A percentile compares a stretch with the other conserved stretches of the same genome.
These are phyloP conservation scores for Otolemur crassicaudatus DNA, from an alignment of 2,797 vertebrate genomes.

Conservation along the genomic window DNA sequence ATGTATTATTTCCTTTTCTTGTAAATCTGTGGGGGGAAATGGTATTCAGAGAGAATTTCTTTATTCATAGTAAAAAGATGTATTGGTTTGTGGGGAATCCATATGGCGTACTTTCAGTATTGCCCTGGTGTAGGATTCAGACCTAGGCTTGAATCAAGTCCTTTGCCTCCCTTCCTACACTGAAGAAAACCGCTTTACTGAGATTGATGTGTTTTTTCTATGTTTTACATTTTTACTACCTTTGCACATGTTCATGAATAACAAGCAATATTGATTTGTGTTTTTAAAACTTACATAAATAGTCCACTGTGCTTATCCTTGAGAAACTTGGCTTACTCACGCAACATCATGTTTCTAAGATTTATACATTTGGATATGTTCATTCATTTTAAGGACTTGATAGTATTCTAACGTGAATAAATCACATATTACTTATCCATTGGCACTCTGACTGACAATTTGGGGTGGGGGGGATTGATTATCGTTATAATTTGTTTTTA, in stretches of 20 bases:
- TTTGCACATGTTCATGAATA: conserved; percentile 60
- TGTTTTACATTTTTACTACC: conserved; percentile 46
- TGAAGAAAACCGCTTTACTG: conserved; percentile 39
- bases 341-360: conserved; percentile 62
- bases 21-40: neutral
- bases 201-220: conserved; percentile 19
- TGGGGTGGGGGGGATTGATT: neutral
- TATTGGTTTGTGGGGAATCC: conserved; percentile 14
- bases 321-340: conserved; percentile 63
- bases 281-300: conserved; percentile 65
- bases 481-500: conserved; percentile 57
- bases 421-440: conserved; percentile 57
- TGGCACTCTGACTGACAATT: conserved; percentile 18
- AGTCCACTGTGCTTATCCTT: conserved; percentile 33
- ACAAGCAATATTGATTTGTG: conserved; percentile 59
- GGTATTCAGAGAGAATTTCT: conserved; percentile 14
- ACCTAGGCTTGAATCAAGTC: neutral
- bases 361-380: conserved; percentile 62
- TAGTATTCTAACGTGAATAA: conserved; percentile 64
- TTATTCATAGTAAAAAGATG: conserved; percentile 48
- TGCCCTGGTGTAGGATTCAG: conserved; percentile 35
- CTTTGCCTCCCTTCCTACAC: conserved; percentile 11
- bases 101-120: conserved; percentile 34
- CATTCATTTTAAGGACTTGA: conserved; percentile 69
- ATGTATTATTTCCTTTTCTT: neutral